Conservation (phyloP, 2,888 invertebrate species). For the Camptogramma bilineatum region DNA sequence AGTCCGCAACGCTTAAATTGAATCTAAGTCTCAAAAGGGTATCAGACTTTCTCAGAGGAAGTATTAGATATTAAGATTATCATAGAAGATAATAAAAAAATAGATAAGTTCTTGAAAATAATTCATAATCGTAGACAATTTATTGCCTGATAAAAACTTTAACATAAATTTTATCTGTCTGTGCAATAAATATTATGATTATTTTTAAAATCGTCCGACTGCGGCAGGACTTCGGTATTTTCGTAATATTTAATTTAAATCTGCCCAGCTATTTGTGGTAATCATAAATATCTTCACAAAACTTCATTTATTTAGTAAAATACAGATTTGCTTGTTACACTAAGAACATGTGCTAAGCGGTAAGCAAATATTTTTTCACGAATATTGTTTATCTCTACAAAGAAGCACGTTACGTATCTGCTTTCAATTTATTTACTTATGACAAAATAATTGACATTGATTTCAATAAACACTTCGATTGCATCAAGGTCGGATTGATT, state of each 20-base stretch:
- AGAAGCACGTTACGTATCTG: conserved; percentile 17
- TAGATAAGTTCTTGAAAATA: not conserved
- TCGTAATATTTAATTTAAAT: too few species aligned
- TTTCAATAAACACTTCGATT: conserved; percentile 29
- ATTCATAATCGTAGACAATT: not conserved
- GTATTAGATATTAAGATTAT: too few species aligned
- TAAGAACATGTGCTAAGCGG: not conserved
- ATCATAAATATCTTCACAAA: too few species aligned
- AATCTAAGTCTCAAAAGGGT: too few species aligned
- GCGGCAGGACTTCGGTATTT: not conserved
- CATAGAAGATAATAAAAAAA: not conserved
- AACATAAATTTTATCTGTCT: not conserved
- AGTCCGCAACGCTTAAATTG: too few species aligned
- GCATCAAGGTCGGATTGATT: conserved; percentile 22
- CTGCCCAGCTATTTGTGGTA: too few species aligned
- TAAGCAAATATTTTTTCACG: not conserved
- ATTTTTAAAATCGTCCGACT: not conserved
- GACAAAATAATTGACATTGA: conserved; percentile 25
- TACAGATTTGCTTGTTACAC: too few species aligned
- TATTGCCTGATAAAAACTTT: not conserved
- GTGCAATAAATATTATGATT: not conserved
- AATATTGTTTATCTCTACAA: not conserved
- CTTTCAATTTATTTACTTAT: conserved; percentile 24
- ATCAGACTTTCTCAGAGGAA: too few species aligned
- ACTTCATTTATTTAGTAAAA: too few species aligned